These are phyloP conservation scores for Herminia tarsipennalis DNA, from an alignment of 2,888 invertebrate genomes.

Conservation along the genomic window DNA sequence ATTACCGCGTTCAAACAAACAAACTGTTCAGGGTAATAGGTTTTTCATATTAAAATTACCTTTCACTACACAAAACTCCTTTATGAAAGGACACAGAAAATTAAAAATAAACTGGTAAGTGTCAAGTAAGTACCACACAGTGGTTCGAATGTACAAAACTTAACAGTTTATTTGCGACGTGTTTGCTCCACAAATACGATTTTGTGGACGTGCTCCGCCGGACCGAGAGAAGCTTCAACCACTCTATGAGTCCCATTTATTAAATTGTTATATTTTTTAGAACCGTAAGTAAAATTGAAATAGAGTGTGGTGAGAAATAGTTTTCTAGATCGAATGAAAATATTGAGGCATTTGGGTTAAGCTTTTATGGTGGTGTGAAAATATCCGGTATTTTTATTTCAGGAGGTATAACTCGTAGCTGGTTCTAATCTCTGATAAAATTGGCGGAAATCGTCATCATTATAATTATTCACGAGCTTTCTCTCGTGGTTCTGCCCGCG, in stretches of 20 bases:
- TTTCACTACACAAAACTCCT: no score
- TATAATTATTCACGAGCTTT: no score
- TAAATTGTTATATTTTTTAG: constrained; percentile 45
- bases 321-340: constrained; percentile 15
- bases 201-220: constrained; percentile 68
- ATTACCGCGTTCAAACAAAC: no score
- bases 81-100: no score
- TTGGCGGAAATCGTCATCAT: no score
- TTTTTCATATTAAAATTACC: no score
- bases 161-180: constrained; percentile 74
- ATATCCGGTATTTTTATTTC: no score
- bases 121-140: constrained; percentile 36
- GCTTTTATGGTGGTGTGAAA: background rate
- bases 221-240: constrained; percentile 27
- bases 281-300: constrained; percentile 41
- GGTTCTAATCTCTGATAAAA: no score
- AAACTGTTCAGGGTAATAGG: no score
- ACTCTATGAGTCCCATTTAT: constrained; percentile 43
- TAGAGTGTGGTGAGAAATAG: constrained; percentile 28
- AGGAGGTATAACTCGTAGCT: no score
- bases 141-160: constrained; percentile 60
- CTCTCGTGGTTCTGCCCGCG: no score
- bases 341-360: background rate
- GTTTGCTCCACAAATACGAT: constrained; percentile 75
- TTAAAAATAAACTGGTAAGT: constrained; percentile 11